Evolutionary conservation across 2,888 invertebrate genomes (phyloP), one percentile per base, ranked within the genome.

Genomic region (Trissolcus japonicus): DNA sequence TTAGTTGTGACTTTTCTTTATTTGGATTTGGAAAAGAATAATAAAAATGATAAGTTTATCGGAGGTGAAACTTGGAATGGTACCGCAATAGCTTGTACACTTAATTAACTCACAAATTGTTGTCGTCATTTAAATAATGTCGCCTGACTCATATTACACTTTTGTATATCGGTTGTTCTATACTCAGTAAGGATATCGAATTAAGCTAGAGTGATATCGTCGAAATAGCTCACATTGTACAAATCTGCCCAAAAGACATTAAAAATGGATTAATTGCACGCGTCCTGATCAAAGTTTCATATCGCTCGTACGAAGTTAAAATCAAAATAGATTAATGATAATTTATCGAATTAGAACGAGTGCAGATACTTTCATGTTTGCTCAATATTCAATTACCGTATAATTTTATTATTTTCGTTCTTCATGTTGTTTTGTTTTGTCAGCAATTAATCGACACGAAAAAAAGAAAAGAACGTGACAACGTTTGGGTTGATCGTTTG

Each of bases 201-300:
- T 61, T 61, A 51, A 50, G 7, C 48, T 29, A 35, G 35, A 16
- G 13, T 6, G 61, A 61, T 66, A 57, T 53, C 43, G 21, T 54
- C 1, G 29, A 61, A 25, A 63, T 65, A 60, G 50, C 55, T 72
- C 50, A 43, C 48, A 43, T 50, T 40, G 14, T 40, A 55, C 16
- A 25, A 60, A 60, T 65, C 60, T 55, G 13, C 14, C 53, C 17
- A 65, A 65, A 72, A 60, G 21, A 55, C 59, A 72, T 72, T 72
- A 72, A 65, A 60, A 65, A 57, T 71, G 43, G 51, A 71, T 71
- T 71, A 71, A 46, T 48, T 14, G 9, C n/a, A 40, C 19, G 9
- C 25, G 61, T 25, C 51, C 13, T n/a, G 29, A 53, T 53, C 53
- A 17, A 60, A 60, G 54, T 60, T 54, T 53, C 60, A 48, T 67